Base-by-base conservation (phyloP, 2,888 invertebrate genomes). In the Merodon equestris region DNA sequence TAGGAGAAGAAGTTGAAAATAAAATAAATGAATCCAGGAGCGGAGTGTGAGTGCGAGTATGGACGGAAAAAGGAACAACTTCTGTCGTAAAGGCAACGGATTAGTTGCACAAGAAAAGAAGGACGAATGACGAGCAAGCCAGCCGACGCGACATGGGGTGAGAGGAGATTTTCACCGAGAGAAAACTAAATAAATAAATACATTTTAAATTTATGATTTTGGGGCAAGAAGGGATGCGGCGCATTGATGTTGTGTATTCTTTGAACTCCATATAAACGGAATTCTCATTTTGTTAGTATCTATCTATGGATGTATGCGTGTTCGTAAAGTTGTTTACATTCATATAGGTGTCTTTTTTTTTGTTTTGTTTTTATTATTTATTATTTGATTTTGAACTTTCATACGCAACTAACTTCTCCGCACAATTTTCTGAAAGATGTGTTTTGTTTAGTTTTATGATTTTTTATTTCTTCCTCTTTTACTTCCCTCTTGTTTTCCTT, bases 181-280 rank as follows among this genome's bases (percentile, higher is more conserved):
- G 74, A 74, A 79, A 79, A 79, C 79, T 79, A 74, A 79, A 79
- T 79, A 79, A 79, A 79, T 79, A 79, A 79, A 79, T 79, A 79
- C 79, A 79, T 79, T 79, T 79, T 79, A 79, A 79, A 79, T 79
- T 79, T 79, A 79, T 79, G 79, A 79, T 74, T 74, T 79, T 74
- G 44, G 74, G 79, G 79, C 68, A 79, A 70, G 74, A 70, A 79
- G 79, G 74, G 79, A 79, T 74, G 74, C 61, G 73, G 57, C 63
- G 68, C 68, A 63, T 58, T 70, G 74, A 74, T 70, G 74, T 58
- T 74, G 74, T 60, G 68, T 74, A 70, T 79, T 74, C 68, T 70
- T 70, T 74, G 79, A 74, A 74, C 61, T 53, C 57, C 45, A 53
- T 27, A 48, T 63, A 45, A 44, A 57, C 63, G 56, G 63, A 61